Percentiles rank a stretch among this genome's conserved stretches.
Evolutionary conservation across 1,140 invertebrate species (phyloP).

Genomic region (Danaus plexippus): DNA sequence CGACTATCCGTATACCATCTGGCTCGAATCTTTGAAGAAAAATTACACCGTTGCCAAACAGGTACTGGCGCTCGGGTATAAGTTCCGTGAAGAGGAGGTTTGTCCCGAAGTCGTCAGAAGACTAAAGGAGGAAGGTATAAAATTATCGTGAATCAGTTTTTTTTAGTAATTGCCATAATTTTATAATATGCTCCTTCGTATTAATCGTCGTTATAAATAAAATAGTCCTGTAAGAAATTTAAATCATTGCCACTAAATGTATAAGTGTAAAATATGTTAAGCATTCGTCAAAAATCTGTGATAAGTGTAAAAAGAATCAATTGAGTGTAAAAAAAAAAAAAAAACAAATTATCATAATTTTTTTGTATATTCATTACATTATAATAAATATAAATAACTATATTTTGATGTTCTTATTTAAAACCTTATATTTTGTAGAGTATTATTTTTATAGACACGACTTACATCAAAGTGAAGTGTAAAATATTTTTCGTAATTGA

Average conservation of each 20-base stretch:
- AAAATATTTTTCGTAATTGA: too few relatives aligned
- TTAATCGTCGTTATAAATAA: background rate
- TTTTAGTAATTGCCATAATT: constrained; percentile 12
- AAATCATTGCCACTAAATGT: background rate
- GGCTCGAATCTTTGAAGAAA: constrained; percentile 77
- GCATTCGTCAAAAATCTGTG: constrained; percentile 50
- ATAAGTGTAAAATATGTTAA: constrained; percentile 15
- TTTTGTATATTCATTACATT: too few relatives aligned
- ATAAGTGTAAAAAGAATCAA: constrained; percentile 18
- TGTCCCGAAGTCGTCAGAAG: constrained; percentile 44
- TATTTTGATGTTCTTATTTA: too few relatives aligned
- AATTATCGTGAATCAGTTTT: constrained; percentile 20
- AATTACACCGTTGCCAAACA: constrained; percentile 76
- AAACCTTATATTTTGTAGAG: too few relatives aligned
- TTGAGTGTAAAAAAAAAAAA: too few relatives aligned
- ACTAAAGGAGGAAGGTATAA: constrained; percentile 43
- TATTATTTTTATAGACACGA: too few relatives aligned
- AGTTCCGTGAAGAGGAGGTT: constrained; percentile 73
- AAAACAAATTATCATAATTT: too few relatives aligned
- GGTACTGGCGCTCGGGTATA: constrained; percentile 77
- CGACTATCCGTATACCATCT: constrained; percentile 80
- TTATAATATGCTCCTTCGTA: background rate
- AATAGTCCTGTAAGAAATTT: background rate
- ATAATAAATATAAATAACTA: too few relatives aligned
- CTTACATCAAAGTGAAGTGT: too few relatives aligned